phyloP scores from a whole-genome alignment of 2,888 invertebrate species.

The Polydrusus cervinus region DNA sequence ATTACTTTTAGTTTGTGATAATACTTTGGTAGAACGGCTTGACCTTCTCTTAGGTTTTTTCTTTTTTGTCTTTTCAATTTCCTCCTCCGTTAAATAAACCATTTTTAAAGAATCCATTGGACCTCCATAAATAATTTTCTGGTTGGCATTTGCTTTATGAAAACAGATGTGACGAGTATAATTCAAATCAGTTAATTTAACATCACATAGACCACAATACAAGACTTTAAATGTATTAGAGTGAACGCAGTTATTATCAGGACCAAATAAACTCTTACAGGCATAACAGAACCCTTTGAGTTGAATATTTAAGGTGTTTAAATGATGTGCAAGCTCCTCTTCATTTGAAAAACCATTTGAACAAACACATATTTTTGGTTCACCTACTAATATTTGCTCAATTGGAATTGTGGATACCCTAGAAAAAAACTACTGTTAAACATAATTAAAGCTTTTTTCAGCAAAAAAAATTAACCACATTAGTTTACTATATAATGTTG shows the following conservation, averaged over 20 bases:
- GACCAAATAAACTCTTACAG: neutral
- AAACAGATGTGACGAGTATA: neutral
- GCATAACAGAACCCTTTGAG: neutral
- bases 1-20: too few species aligned
- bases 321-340: neutral
- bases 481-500: neutral
- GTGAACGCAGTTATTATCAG: neutral
- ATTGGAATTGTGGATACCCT: neutral
- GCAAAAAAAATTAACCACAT: too few species aligned
- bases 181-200: neutral
- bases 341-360: neutral
- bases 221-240: neutral
- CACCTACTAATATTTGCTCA: neutral
- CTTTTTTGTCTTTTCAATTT: neutral
- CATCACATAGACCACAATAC: neutral
- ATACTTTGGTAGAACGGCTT: too few species aligned
- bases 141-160: neutral
- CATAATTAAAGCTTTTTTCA: neutral
- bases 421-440: neutral
- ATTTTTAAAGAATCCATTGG: neutral
- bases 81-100: neutral
- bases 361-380: constrained; percentile 1
- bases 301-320: neutral
- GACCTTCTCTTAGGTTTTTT: neutral
- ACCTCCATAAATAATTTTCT: neutral